Conservation (phyloP, 2,888 invertebrate genomes). For the Eupithecia insigniata region DNA sequence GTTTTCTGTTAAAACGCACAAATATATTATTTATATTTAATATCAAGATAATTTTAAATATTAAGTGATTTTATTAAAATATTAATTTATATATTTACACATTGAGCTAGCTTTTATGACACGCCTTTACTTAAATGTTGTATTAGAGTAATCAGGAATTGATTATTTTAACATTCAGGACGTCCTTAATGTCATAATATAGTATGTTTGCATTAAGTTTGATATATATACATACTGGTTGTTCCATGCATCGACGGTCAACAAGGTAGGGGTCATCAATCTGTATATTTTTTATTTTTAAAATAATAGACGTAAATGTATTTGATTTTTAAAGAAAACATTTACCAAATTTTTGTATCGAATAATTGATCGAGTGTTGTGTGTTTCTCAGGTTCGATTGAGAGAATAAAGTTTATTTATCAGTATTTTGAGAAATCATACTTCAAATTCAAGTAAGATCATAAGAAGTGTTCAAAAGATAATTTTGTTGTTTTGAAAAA, state of each 20-base stretch:
- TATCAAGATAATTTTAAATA: constrained; percentile 10
- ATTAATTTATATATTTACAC: constrained; percentile 9
- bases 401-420: too few species aligned
- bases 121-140: constrained; percentile 11
- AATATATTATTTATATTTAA: constrained; percentile 26
- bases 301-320: neutral
- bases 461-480: too few species aligned
- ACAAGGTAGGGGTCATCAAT: neutral
- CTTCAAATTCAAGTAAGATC: too few species aligned
- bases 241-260: neutral
- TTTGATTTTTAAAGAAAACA: neutral
- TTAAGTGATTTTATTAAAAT: constrained; percentile 14
- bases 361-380: too few species aligned
- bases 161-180: neutral
- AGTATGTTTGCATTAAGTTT: constrained; percentile 11
- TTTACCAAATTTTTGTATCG: too few species aligned
- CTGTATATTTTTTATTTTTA: neutral
- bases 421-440: too few species aligned
- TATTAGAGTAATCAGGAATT: constrained; percentile 9
- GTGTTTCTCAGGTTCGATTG: too few species aligned
- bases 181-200: neutral
- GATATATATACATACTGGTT: constrained; percentile 13
- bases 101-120: constrained; percentile 16
- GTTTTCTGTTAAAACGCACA: constrained; percentile 40
- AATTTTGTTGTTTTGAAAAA: too few species aligned